Percentiles rank a stretch among this genome's conserved stretches.
These are phyloP conservation scores for Onychorhynchus coronatus DNA, from an alignment of 2,113 vertebrate genomes.

Conservation along the genomic window DNA sequence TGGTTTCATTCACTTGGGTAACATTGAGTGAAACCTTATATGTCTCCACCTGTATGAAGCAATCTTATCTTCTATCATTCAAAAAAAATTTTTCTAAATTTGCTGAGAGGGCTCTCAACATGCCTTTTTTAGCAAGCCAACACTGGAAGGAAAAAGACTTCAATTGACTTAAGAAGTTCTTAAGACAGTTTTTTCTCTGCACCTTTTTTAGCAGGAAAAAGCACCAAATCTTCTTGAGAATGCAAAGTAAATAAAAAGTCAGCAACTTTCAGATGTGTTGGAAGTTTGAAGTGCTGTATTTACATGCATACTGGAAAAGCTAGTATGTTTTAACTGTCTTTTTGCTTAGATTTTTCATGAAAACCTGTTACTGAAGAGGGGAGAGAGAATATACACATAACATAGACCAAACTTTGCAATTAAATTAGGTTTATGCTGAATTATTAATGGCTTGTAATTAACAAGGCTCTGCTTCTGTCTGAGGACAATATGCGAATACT, in stretches of 20 bases:
- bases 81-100: neutral
- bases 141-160: neutral
- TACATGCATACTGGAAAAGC: neutral
- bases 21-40: neutral
- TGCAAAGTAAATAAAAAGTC: neutral
- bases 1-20: conserved; percentile 7
- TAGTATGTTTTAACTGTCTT: neutral
- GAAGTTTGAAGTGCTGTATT: neutral
- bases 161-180: neutral
- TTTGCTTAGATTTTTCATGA: neutral
- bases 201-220: neutral
- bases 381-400: neutral
- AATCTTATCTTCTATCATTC: neutral
- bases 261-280: neutral
- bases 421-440: neutral
- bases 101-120: neutral
- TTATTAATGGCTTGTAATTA: neutral
- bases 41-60: neutral
- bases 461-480: neutral
- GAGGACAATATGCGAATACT: neutral
- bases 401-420: neutral
- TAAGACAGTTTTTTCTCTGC: neutral
- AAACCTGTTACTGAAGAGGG: neutral
- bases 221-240: neutral
- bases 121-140: neutral